phyloP scores from a whole-genome alignment of 2,113 vertebrate species.

The Hucho hucho region DNA sequence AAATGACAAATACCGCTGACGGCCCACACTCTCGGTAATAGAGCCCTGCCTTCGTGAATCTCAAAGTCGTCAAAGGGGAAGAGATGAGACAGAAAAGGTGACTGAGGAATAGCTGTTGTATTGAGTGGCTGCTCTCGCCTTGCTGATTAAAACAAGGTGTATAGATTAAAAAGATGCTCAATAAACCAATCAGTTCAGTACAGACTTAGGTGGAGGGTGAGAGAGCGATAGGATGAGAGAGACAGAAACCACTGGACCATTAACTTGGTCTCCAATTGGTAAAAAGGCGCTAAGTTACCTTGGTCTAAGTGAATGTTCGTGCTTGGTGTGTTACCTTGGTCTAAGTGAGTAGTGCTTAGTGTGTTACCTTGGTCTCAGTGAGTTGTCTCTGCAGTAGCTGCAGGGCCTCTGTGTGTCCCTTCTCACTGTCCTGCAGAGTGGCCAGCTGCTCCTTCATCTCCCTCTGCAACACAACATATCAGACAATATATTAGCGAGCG shows the following conservation, averaged over 20 bases:
- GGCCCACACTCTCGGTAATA: slow-evolving; percentile 17
- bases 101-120: slow-evolving; percentile 22
- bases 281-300: not conserved
- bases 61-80: slow-evolving; percentile 13
- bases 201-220: slow-evolving; percentile 8
- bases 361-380: slow-evolving; percentile 8
- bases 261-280: not conserved
- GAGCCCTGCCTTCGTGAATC: slow-evolving; percentile 18
- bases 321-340: slow-evolving; percentile 81
- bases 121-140: slow-evolving; percentile 32
- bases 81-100: not conserved
- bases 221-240: not conserved
- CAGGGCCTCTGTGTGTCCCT: slow-evolving; percentile 90
- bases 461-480: slow-evolving; percentile 75
- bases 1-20: slow-evolving; percentile 40
- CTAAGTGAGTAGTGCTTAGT: slow-evolving; percentile 81
- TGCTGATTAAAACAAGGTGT: slow-evolving; percentile 63
- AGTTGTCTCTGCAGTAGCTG: slow-evolving; percentile 91
- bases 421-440: slow-evolving; percentile 92
- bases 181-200: slow-evolving; percentile 52
- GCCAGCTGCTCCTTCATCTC: slow-evolving; percentile 96
- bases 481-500: slow-evolving; percentile 1
- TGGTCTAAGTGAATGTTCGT: not conserved
- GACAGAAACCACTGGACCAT: slow-evolving; percentile 3
- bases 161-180: slow-evolving; percentile 55